Evolutionary conservation across 1,140 invertebrate species (phyloP).

Genomic region (Nebria ingens): DNA sequence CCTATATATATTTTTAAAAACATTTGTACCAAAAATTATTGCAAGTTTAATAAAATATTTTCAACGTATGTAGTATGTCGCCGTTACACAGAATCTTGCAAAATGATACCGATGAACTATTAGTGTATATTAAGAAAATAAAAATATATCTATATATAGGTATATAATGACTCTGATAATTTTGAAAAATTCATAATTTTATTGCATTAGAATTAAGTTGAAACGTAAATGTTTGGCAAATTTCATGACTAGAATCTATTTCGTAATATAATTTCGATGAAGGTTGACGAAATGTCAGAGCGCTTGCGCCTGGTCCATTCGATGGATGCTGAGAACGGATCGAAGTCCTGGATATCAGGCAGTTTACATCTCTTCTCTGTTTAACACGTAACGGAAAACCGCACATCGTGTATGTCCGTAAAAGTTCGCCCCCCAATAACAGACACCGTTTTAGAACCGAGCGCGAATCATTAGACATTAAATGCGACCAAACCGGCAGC

Average conservation of each 20-base stretch:
- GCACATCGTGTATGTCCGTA: neutral
- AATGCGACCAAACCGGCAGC: neutral
- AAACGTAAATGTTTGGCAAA: neutral
- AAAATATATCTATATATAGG: neutral
- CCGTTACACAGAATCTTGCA: too few relatives aligned
- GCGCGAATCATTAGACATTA: conserved; percentile 4
- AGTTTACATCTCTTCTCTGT: neutral
- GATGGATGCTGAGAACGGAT: neutral
- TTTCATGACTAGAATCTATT: neutral
- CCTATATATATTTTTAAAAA: too few relatives aligned
- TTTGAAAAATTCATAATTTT: neutral
- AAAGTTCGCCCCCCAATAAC: neutral
- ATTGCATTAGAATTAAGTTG: neutral
- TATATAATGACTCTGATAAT: neutral
- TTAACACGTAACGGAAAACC: neutral
- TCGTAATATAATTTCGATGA: too few relatives aligned
- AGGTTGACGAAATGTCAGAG: too few relatives aligned
- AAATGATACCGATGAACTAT: too few relatives aligned
- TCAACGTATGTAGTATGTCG: too few relatives aligned
- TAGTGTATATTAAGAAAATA: neutral
- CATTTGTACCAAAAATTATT: too few relatives aligned
- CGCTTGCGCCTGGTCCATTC: neutral
- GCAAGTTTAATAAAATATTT: too few relatives aligned
- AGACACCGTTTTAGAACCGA: neutral
- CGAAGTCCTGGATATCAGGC: neutral